A percentile compares a stretch with the other conserved stretches of the same genome.
Conservation (phyloP, 1,140 invertebrate genomes). For the Stegodyphus dumicola region DNA sequence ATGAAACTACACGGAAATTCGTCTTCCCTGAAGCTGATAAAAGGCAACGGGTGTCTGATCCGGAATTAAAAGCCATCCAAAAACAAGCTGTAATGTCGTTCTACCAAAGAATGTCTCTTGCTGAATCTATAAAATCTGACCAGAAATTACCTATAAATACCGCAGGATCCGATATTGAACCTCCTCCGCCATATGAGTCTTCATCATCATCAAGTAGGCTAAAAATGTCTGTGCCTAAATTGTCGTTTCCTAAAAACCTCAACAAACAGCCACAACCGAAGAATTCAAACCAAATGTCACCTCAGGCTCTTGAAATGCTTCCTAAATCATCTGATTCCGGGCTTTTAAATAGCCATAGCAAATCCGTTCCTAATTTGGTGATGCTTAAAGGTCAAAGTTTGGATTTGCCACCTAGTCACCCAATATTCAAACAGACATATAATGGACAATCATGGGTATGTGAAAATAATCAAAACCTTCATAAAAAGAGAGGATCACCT, state of each 20-base stretch:
- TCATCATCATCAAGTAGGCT: not conserved
- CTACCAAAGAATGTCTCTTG: constrained; percentile 70
- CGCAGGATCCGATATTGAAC: constrained; percentile 3
- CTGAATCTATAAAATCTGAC: constrained; percentile 49
- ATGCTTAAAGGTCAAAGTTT: constrained; percentile 48
- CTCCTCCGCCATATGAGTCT: constrained; percentile 45
- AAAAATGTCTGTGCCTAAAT: constrained; percentile 12
- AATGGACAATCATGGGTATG: not conserved
- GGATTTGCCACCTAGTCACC: constrained; percentile 47
- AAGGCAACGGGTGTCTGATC: constrained; percentile 78
- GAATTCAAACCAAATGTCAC: not conserved
- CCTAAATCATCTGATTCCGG: constrained; percentile 13
- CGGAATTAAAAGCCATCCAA: constrained; percentile 85
- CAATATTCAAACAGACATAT: constrained; percentile 27
- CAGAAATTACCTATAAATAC: not conserved
- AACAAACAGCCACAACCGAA: not conserved
- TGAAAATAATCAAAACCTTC: not conserved
- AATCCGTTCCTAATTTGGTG: constrained; percentile 56
- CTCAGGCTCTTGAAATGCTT: not conserved
- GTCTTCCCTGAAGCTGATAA: constrained; percentile 79
- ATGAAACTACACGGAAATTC: constrained; percentile 37
- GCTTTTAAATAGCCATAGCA: constrained; percentile 38
- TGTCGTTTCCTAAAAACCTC: constrained; percentile 30
- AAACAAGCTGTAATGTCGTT: constrained; percentile 87
- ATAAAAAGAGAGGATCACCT: constrained; percentile 22